phyloP scores from a whole-genome alignment of 2,888 invertebrate genomes.

The Phania funesta region DNA sequence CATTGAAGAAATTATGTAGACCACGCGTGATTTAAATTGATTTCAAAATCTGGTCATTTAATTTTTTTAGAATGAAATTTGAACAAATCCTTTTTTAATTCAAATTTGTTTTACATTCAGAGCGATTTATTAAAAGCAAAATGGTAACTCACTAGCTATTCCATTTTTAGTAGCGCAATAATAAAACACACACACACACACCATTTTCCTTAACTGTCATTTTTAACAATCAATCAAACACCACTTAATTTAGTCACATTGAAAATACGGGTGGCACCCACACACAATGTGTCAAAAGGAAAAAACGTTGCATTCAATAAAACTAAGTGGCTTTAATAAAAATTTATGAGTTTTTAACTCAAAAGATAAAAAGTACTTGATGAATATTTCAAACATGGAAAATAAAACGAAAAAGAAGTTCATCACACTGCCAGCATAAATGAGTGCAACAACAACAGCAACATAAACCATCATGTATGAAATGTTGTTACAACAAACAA shows the following conservation, averaged over 20 bases:
- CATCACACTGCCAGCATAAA: constrained; percentile 40
- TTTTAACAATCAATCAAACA: constrained; percentile 48
- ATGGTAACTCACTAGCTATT: no score
- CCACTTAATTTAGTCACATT: not conserved
- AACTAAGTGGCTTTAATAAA: constrained; percentile 71
- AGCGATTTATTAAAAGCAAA: no score
- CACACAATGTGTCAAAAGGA: constrained; percentile 4
- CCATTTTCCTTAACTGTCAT: not conserved
- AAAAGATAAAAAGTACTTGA: not conserved
- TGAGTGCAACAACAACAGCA: not conserved
- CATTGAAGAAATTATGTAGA: no score
- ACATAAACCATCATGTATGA: constrained; percentile 4
- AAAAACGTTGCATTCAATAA: constrained; percentile 35
- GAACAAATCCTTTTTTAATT: no score
- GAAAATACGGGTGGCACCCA: constrained; percentile 49
- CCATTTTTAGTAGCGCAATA: no score
- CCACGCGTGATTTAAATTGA: no score
- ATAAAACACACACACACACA: not conserved
- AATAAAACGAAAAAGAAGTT: constrained; percentile 49
- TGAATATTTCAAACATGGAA: constrained; percentile 1
- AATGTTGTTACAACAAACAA: constrained; percentile 33
- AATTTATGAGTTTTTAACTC: constrained; percentile 72
- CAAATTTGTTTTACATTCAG: no score
- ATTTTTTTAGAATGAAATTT: no score
- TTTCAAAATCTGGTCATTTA: no score